Base-by-base conservation (phyloP, 1,140 invertebrate species). In the Neodiprion lecontei region DNA sequence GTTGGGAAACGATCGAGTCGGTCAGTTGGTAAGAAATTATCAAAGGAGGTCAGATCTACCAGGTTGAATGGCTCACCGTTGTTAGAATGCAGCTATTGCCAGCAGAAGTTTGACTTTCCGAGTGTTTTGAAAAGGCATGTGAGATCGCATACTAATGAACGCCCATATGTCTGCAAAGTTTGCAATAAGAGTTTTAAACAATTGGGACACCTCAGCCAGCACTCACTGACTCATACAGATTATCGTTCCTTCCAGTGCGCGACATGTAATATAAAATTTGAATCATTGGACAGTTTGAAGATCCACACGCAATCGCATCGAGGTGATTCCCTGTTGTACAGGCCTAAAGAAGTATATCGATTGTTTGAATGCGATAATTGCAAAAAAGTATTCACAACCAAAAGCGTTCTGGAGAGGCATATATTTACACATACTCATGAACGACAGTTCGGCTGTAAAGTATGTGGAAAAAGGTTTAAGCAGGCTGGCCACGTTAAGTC, bases 381-480 rank as follows among this genome's bases (percentile, higher is more conserved):
- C 81, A 91, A 91, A 76, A 91, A 91, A 79, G 90, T 91, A 53
- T 91, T 91, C 84, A 89, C 90, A 49, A 91, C 90, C n/a, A 91
- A 91, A 79, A 91, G 90, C 85, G 89, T 91, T 77, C 81, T 91
- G 48, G 90, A 90, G 65, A 86, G 90, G 67, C 91, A 91, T 72
- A 91, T 91, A 87, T 89, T 90, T 14, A 90, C 90, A 11, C 91
- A 91, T 75, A 91, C 91, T 0, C 91, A 91, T 77, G 90, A 91
- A 74, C 90, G 91, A 70, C 91, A 91, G 2, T 91, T 90, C 70
- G 89, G 88, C 21, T 92, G 91, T 81, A 88, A 89, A 40, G 86
- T 91, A 1, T 92, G 91, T 82, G 90, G 92, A 73, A 94, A 93
- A 76, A 91, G 91, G 17, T 96, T 95, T 82, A 94, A 94, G 72